These are phyloP conservation scores for Coelinius sp. DNA, from an alignment of 2,888 invertebrate species.

Conservation along the genomic window DNA sequence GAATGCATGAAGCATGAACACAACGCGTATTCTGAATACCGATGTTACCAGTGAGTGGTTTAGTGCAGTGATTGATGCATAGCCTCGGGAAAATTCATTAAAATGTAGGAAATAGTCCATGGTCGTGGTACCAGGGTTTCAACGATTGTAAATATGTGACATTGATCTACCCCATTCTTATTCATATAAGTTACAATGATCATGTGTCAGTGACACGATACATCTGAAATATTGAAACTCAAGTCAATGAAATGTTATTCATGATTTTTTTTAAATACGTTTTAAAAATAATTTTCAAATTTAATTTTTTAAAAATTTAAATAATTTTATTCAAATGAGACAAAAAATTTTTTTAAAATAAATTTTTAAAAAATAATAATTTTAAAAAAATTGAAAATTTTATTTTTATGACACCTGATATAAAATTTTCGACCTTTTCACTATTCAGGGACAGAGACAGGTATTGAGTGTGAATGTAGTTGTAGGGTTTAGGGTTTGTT, in stretches of 20 bases:
- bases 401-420: background rate
- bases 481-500: conserved; percentile 9
- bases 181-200: background rate
- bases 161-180: conserved; percentile 1
- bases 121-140: background rate
- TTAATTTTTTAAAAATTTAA: too few relatives aligned
- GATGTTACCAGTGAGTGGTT: background rate
- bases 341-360: too few relatives aligned
- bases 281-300: too few relatives aligned
- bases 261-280: too few relatives aligned
- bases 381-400: too few relatives aligned
- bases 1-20: too few relatives aligned
- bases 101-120: background rate
- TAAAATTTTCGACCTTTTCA: background rate
- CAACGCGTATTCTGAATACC: background rate
- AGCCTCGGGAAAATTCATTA: background rate
- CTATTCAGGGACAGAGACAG: background rate
- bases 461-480: background rate
- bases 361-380: too few relatives aligned
- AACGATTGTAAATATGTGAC: background rate
- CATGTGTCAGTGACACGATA: background rate
- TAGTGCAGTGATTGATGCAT: background rate
- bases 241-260: background rate
- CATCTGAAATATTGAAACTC: background rate
- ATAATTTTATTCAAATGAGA: too few relatives aligned